phyloP scores from a whole-genome alignment of 2,113 vertebrate species.

The Cyprinodon variegatus region DNA sequence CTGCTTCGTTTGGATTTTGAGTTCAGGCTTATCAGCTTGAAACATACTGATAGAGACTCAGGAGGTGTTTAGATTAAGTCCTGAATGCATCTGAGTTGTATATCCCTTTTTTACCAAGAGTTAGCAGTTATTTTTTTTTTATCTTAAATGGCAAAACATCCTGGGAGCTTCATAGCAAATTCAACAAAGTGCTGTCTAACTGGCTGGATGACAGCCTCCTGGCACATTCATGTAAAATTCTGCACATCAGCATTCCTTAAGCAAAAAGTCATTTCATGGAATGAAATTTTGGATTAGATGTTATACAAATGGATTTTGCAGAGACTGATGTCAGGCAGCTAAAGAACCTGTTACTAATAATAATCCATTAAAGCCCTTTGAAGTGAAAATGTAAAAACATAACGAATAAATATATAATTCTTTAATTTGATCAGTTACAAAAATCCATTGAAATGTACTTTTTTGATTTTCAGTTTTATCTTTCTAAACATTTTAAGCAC shows the following conservation, averaged over 20 bases:
- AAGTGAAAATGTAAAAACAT: background rate
- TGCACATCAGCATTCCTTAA: conserved; percentile 64
- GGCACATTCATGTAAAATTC: conserved; percentile 57
- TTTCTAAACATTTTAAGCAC: too few species aligned
- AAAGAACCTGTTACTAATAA: conserved; percentile 35
- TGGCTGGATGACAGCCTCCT: conserved; percentile 61
- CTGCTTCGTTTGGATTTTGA: conserved; percentile 34
- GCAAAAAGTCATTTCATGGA: conserved; percentile 57
- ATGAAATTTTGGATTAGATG: conserved; percentile 66
- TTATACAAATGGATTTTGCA: conserved; percentile 35
- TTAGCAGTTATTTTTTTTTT: conserved; percentile 45
- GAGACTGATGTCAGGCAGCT: conserved; percentile 23
- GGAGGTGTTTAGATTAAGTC: conserved; percentile 34
- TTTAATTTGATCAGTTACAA: too few species aligned
- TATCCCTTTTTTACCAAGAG: conserved; percentile 26
- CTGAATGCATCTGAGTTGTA: conserved; percentile 31
- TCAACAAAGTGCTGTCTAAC: conserved; percentile 49
- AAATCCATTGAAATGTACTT: too few species aligned
- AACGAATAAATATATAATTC: background rate
- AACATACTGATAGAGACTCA: conserved; percentile 24
- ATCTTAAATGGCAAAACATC: conserved; percentile 44
- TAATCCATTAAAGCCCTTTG: conserved; percentile 28
- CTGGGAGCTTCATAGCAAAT: conserved; percentile 42
- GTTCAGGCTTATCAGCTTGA: conserved; percentile 35
- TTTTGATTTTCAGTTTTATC: too few species aligned